These are phyloP conservation scores for Melanostigma gelatinosum DNA, from an alignment of 2,113 vertebrate genomes.

Conservation along the genomic window DNA sequence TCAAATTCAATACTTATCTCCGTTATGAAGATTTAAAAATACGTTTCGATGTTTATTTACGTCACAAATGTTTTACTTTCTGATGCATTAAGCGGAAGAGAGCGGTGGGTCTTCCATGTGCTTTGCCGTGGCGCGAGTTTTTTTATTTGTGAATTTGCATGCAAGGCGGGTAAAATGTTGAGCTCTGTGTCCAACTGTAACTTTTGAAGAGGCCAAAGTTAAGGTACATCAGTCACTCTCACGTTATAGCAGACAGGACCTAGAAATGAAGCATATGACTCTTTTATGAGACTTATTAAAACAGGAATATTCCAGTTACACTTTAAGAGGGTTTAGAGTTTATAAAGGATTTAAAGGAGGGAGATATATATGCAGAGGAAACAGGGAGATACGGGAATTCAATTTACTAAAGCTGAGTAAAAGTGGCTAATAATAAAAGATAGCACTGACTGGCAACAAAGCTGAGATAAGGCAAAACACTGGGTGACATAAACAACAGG, in stretches of 20 bases:
- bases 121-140: slow-evolving; percentile 77
- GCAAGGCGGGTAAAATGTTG: slow-evolving; percentile 72
- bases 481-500: slow-evolving; percentile 13
- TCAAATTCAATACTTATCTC: accelerated
- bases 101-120: slow-evolving; percentile 56
- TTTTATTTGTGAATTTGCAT: slow-evolving; percentile 70
- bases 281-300: neutral
- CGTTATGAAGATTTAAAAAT: accelerated
- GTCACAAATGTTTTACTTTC: accelerated
- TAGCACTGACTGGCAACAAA: neutral
- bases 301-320: neutral
- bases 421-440: neutral
- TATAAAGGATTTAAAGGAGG: neutral
- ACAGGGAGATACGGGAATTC: neutral
- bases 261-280: neutral
- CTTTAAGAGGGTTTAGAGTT: neutral
- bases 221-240: neutral
- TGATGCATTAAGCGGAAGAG: accelerated
- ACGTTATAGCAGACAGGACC: neutral
- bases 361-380: neutral
- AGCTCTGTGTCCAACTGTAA: slow-evolving; percentile 20
- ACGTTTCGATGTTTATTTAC: accelerated
- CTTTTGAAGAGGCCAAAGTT: neutral
- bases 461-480: neutral
- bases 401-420: neutral